phyloP scores from a whole-genome alignment of 1,140 invertebrate genomes.

The Listronotus oregonensis region DNA sequence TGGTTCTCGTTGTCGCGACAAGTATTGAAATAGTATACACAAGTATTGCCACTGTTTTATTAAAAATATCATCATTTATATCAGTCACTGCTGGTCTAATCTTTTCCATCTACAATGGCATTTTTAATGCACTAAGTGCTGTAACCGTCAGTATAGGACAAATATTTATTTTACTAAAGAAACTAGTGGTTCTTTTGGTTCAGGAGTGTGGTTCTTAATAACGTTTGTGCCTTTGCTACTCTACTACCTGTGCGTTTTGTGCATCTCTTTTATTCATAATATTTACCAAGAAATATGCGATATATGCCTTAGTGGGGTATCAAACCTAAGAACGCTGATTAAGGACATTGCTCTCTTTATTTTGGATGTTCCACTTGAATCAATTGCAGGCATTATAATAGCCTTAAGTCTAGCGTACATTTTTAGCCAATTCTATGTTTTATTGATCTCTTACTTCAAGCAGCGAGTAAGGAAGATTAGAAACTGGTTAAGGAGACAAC shows the following conservation, averaged over 20 bases:
- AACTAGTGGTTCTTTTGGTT: conserved; percentile 37
- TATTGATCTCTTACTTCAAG: conserved; percentile 25
- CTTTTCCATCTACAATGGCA: neutral
- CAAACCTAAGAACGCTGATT: neutral
- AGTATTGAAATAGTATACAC: conserved; percentile 5
- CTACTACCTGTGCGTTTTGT: conserved; percentile 9
- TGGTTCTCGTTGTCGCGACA: neutral
- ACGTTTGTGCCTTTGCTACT: conserved; percentile 33
- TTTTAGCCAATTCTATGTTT: conserved; percentile 35
- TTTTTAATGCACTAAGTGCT: conserved; percentile 2
- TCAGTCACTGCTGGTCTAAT: neutral
- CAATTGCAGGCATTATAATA: conserved; percentile 35
- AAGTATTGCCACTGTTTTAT: neutral
- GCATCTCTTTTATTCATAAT: conserved; percentile 14
- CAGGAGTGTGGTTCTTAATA: conserved; percentile 42
- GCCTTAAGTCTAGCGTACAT: conserved; percentile 36
- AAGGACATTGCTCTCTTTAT: conserved; percentile 29
- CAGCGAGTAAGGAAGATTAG: conserved; percentile 10
- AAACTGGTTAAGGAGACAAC: conserved; percentile 14
- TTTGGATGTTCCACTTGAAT: conserved; percentile 41
- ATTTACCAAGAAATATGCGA: conserved; percentile 16
- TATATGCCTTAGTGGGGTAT: neutral
- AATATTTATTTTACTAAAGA: conserved; percentile 28
- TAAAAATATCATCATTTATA: conserved; percentile 4
- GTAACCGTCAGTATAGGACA: conserved; percentile 9